These are phyloP conservation scores for Drosophila eugracilis DNA, from an alignment of 1,140 invertebrate genomes.

Conservation along the genomic window DNA sequence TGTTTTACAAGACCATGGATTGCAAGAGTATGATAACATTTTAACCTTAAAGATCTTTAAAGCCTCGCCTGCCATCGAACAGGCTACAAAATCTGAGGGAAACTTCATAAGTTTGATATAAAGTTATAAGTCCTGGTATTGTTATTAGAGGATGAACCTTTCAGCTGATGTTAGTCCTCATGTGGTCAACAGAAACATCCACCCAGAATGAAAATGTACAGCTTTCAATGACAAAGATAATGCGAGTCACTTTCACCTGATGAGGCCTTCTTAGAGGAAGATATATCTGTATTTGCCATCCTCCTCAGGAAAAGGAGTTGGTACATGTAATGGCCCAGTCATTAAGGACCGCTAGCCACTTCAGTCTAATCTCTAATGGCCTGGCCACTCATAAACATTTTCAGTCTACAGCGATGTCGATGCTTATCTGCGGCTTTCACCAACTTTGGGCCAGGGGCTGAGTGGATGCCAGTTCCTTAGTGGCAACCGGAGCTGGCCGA, in stretches of 20 bases:
- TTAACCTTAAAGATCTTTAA: too few species aligned
- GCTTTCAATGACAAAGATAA: too few species aligned
- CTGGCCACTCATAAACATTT: constrained; percentile 58
- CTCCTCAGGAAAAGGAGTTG: background rate
- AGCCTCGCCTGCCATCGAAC: too few species aligned
- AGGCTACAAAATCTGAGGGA: too few species aligned
- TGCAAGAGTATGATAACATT: too few species aligned
- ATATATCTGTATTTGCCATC: background rate
- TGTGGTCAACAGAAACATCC: too few species aligned
- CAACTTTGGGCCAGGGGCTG: background rate
- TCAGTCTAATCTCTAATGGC: constrained; percentile 59
- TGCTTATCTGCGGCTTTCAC: constrained; percentile 35
- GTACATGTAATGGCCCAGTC: constrained; percentile 37
- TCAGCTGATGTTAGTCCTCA: too few species aligned
- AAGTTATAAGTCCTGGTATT: too few species aligned
- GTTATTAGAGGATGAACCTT: too few species aligned
- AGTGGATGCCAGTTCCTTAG: constrained; percentile 2
- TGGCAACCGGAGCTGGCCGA: constrained; percentile 13
- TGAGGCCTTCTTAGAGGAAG: too few species aligned
- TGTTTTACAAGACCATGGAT: background rate
- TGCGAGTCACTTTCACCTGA: background rate
- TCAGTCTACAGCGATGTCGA: constrained; percentile 40
- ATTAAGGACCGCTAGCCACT: constrained; percentile 35
- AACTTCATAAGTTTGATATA: too few species aligned
- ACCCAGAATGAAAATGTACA: too few species aligned